Base-by-base conservation (phyloP, 1,140 invertebrate genomes). In the Drosophila littoralis region DNA sequence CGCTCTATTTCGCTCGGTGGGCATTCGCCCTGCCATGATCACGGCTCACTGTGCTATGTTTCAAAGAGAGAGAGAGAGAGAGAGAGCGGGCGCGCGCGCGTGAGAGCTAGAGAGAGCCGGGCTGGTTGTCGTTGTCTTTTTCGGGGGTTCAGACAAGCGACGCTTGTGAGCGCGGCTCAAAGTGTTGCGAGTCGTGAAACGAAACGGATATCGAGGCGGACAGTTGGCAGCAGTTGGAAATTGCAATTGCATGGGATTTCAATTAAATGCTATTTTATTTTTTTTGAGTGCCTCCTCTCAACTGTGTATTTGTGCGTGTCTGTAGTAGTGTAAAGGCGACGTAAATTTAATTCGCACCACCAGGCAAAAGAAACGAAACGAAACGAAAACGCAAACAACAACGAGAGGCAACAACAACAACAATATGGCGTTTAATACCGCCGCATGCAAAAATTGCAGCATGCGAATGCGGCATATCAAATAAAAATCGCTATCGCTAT, bases 171-270 rank as follows among this genome's bases (percentile, higher is more conserved):
- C 73, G 73, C 73, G 68, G 68, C 68, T 75, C 73, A 75, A 65
- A 75, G 73, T 75, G 73, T 65, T 75, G 73, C 73, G 73, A 75
- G 73, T 75, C 73, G 73, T 72, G 68, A 75, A 72, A 64, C 68
- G 73, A 65, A 69, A 75, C 73, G 73, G 73, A 72, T 75, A 71
- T 72, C 72, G 72, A 72, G 57, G 73, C 73, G 73, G 73, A 75
- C 68, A 75, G 73, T 75, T 33, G 70, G 72, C 45, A 71, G 59
- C 17, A 61, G 58, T 46, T 50, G 58, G 42, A 61, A 63, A 70
- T 70, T 70, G 67, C 72, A 75, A 75, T 70, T 70, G 54, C 72
- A 75, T 75, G 58, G 72, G 58, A 75, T 75, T 55, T 69, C 45
- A 63, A 67, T 58, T 63, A 36, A 51, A 59, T 67, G 65, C 65